phyloP scores from a whole-genome alignment of 2,797 vertebrate species.

The Limosa lapponica region DNA sequence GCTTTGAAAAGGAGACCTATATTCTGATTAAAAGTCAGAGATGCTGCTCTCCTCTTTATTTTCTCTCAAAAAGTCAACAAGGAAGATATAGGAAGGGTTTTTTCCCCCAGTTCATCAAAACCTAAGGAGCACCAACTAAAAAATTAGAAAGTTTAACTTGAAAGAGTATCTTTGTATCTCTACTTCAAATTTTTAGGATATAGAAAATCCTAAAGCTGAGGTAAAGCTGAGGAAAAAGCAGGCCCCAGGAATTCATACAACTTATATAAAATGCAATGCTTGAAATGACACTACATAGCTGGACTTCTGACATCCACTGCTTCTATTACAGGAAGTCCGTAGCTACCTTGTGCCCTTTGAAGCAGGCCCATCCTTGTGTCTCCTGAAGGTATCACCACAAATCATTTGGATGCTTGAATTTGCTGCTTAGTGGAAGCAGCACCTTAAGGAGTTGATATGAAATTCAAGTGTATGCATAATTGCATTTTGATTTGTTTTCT shows the following conservation, averaged over 20 bases:
- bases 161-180: background rate
- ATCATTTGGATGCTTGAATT: background rate
- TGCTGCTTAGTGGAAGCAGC: slow-evolving; percentile 12
- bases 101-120: background rate
- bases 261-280: background rate
- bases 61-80: background rate
- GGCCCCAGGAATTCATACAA: background rate
- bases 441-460: slow-evolving; percentile 28
- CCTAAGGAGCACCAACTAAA: background rate
- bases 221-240: background rate
- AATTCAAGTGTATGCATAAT: slow-evolving; percentile 34
- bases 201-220: background rate
- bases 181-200: background rate
- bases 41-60: background rate
- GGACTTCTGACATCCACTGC: background rate
- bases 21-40: background rate
- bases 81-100: background rate
- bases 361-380: background rate
- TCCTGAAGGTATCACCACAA: background rate
- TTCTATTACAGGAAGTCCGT: background rate
- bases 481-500: slow-evolving; percentile 58
- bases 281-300: background rate
- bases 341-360: background rate
- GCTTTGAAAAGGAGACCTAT: background rate
- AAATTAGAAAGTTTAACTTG: background rate